These are phyloP conservation scores for Sorex maritimensis DNA, from an alignment of 2,797 vertebrate species.

Conservation along the genomic window DNA sequence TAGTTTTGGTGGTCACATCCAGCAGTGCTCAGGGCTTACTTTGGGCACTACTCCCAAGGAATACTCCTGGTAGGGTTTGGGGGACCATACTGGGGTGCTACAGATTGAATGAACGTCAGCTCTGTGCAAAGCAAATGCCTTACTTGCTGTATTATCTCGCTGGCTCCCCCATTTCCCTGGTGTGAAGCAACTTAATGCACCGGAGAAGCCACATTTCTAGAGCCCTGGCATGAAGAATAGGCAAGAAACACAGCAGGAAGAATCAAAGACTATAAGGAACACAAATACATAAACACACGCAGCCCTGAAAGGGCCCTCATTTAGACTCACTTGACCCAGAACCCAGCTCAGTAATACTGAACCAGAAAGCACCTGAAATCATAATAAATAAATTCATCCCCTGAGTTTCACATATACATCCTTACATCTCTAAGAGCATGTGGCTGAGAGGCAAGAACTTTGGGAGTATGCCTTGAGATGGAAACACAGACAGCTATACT, in stretches of 20 bases:
- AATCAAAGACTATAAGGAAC: not conserved
- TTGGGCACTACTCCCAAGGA: no score
- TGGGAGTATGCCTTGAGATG: not conserved
- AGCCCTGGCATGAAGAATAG: not conserved
- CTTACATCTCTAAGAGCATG: not conserved
- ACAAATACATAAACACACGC: not conserved
- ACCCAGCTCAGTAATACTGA: not conserved
- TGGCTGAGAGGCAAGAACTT: not conserved
- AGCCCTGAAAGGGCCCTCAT: not conserved
- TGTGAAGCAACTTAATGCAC: constrained; percentile 24
- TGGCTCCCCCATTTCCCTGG: no score
- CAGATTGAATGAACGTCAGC: no score
- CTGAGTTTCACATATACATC: no score
- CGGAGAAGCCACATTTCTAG: not conserved
- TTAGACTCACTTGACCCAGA: not conserved
- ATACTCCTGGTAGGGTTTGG: no score
- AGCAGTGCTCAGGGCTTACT: no score
- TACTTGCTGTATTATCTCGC: no score
- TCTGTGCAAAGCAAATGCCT: no score
- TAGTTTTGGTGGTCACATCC: no score
- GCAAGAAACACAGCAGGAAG: not conserved
- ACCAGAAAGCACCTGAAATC: not conserved
- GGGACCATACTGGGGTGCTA: no score
- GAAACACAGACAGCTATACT: not conserved
- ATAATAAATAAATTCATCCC: not conserved